Evolutionary conservation across 2,888 invertebrate species (phyloP), one percentile per base, ranked within the genome.

Genomic region (Seira ritae): DNA sequence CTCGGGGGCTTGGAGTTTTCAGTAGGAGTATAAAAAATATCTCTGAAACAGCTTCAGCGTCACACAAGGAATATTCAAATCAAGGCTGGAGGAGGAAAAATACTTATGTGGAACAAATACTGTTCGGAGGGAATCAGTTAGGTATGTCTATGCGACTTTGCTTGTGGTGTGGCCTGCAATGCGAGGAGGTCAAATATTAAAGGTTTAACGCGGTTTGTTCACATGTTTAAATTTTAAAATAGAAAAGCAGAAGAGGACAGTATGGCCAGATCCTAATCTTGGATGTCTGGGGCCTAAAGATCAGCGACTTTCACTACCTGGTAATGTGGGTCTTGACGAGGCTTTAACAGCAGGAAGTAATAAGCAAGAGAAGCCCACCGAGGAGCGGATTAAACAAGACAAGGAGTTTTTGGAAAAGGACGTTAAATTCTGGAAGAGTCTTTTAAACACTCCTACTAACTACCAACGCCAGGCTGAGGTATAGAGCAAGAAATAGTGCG

Each of bases 261-360:
- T 86, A 55, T 86, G 86, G 86, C 86, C 86, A 22, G 84, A 88
- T 90, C 93, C 94, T 3, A 94, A 94, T 89, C 93, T 94, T 92
- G 95, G 95, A 89, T 90, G 94, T 24, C 90, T 95, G 19, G 93
- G 93, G 12, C 93, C 93, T 0, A 91, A 92, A 76, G 94, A 94
- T 24, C 94, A 94, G 90, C 92, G 95, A 42, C 94, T 95, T 89
- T 94, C 94, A 88, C 91, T 95, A 84, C 94, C 94, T 20, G 94
- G 95, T 76, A 92, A 93, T 84, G 92, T 94, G 0, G 95, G 95
- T 0, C 93, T 94, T 17, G 94, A 94, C 0, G 84, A 80, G 62
- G 37, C 84, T 1, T 60, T 88, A 24, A 74, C 24, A 20, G 12
- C 23, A 24, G 60, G 76, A 0, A 84, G 80, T 31, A 31, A 75